These are phyloP conservation scores for Holothuria glaberrima DNA, from an alignment of 35 echinoderm and acorn worm genomes.

Conservation along the genomic window DNA sequence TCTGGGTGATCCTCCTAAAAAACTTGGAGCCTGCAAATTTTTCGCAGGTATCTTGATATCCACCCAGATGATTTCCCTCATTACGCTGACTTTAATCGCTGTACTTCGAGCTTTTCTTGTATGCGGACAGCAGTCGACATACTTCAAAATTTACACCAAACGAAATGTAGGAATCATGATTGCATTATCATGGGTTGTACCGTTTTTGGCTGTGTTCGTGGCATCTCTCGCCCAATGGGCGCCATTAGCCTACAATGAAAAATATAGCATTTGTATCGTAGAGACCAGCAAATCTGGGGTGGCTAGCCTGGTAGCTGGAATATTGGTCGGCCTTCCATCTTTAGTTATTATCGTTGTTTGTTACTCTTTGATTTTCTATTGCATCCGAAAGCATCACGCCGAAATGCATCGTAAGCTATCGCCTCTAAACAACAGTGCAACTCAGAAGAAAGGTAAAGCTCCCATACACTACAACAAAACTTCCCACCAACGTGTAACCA, in stretches of 20 bases:
- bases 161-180: not conserved
- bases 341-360: no score
- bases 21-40: not conserved
- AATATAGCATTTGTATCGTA: constrained; percentile 33
- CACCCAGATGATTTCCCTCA: constrained; percentile 1
- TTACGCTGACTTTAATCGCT: constrained; percentile 12
- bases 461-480: no score
- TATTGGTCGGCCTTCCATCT: not conserved
- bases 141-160: not conserved
- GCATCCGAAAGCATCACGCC: no score
- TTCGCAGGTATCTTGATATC: not conserved
- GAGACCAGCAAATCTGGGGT: not conserved
- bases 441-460: no score
- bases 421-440: no score
- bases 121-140: not conserved
- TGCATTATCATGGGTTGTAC: constrained; percentile 12
- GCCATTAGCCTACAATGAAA: constrained; percentile 16
- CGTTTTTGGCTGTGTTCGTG: not conserved
- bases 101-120: not conserved
- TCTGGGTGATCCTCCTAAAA: not conserved
- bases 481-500: no score
- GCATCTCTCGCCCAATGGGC: not conserved
- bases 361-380: no score
- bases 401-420: no score
- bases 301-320: constrained; percentile 1